phyloP scores from a whole-genome alignment of 2,888 invertebrate species.

The Trimorus sp. region DNA sequence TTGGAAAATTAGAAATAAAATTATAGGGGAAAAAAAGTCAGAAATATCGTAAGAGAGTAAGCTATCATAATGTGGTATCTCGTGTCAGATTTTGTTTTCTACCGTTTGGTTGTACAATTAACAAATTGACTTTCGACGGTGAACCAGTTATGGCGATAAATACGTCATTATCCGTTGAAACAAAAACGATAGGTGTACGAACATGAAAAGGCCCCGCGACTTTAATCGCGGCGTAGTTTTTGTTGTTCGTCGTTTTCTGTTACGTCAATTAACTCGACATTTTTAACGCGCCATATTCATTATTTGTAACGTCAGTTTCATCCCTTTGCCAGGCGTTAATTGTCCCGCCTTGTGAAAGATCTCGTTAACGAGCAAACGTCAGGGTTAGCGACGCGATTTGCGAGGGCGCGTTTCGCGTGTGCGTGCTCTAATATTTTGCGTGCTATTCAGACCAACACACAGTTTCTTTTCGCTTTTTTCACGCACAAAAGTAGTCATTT shows the following conservation, averaged over 20 bases:
- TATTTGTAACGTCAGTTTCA: conserved; percentile 64
- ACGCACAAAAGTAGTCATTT: no score
- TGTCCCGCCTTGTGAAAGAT: conserved; percentile 63
- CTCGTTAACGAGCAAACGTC: conserved; percentile 67
- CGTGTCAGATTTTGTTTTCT: conserved; percentile 13
- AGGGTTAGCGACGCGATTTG: conserved; percentile 63
- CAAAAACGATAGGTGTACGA: not conserved
- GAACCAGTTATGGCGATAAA: conserved; percentile 54
- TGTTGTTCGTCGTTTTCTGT: conserved; percentile 47
- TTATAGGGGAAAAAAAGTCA: no score
- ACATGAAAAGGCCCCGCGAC: conserved; percentile 33
- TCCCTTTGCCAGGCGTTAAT: conserved; percentile 63
- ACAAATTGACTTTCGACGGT: conserved; percentile 26
- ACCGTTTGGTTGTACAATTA: conserved; percentile 25
- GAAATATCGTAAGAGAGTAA: no score
- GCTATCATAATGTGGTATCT: no score
- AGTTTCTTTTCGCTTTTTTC: not conserved
- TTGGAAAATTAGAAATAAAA: no score
- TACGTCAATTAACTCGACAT: conserved; percentile 67
- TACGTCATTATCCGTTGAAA: conserved; percentile 50
- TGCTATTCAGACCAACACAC: conserved; percentile 52
- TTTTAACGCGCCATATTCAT: conserved; percentile 62
- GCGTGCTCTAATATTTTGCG: conserved; percentile 52
- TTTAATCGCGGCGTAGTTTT: conserved; percentile 44
- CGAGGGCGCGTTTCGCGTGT: conserved; percentile 53